phyloP scores from a whole-genome alignment of 2,888 invertebrate species.

The Linnaemya vulpina region DNA sequence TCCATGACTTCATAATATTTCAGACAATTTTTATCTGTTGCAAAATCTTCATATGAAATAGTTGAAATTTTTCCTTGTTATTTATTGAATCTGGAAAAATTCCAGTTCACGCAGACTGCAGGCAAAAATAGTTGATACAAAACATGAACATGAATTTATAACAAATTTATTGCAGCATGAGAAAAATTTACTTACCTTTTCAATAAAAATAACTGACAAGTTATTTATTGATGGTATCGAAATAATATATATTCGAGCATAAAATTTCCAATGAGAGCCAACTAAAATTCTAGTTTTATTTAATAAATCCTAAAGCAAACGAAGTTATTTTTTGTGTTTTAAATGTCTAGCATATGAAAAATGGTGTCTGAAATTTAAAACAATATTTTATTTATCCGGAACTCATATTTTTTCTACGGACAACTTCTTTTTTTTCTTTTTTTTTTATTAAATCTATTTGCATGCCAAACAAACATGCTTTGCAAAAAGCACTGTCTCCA shows the following conservation, averaged over 20 bases:
- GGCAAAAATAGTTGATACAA: background rate
- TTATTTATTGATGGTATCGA: conserved; percentile 20
- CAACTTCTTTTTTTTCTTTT: conserved; percentile 6
- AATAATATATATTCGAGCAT: conserved; percentile 7
- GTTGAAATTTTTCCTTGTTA: background rate
- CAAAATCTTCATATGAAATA: background rate
- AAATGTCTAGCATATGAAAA: conserved; percentile 54
- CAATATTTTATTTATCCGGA: conserved; percentile 56
- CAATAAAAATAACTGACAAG: conserved; percentile 4
- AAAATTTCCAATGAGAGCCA: conserved; percentile 3
- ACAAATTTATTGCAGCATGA: background rate
- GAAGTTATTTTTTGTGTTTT: background rate
- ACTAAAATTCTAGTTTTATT: background rate
- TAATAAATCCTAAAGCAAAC: background rate
- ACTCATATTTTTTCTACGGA: conserved; percentile 34
- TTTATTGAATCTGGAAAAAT: conserved; percentile 4
- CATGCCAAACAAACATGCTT: conserved; percentile 24
- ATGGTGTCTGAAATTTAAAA: conserved; percentile 54
- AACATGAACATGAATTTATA: background rate
- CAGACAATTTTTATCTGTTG: no score
- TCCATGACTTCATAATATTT: no score
- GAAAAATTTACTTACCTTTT: background rate
- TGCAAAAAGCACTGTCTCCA: background rate
- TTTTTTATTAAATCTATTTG: background rate
- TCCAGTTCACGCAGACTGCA: background rate